Conservation (phyloP, 2,113 vertebrate genomes). For the Tachysurus vachellii region DNA sequence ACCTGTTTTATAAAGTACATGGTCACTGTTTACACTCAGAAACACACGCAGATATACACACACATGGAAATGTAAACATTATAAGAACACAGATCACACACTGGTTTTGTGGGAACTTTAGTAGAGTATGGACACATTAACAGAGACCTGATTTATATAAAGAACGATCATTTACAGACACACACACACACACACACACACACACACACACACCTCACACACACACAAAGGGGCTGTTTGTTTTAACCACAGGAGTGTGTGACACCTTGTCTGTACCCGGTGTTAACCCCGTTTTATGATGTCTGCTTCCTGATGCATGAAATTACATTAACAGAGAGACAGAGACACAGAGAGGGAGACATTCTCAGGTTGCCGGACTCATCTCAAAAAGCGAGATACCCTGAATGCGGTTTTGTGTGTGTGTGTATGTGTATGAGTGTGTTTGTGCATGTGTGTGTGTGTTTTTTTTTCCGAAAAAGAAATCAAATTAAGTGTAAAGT, state of each 20-base stretch:
- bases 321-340: slow-evolving; percentile 70
- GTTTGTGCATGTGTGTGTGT: background rate
- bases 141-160: background rate
- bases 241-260: slow-evolving; percentile 68
- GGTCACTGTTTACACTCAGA: background rate
- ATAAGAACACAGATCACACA: background rate
- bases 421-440: background rate
- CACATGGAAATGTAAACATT: background rate
- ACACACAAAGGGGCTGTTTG: slow-evolving; percentile 62
- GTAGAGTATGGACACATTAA: background rate
- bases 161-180: background rate
- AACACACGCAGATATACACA: background rate
- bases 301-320: slow-evolving; percentile 70
- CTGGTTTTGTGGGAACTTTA: background rate
- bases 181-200: background rate
- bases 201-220: background rate
- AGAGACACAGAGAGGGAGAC: slow-evolving; percentile 73
- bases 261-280: slow-evolving; percentile 73
- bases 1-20: background rate
- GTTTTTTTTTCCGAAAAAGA: slow-evolving; percentile 22
- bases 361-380: slow-evolving; percentile 68
- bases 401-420: slow-evolving; percentile 50
- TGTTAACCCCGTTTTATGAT: slow-evolving; percentile 72
- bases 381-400: slow-evolving; percentile 52
- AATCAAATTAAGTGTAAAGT: slow-evolving; percentile 63